Base-by-base conservation (phyloP, 2,888 invertebrate genomes). In the Eueremaeus valkanovi region DNA sequence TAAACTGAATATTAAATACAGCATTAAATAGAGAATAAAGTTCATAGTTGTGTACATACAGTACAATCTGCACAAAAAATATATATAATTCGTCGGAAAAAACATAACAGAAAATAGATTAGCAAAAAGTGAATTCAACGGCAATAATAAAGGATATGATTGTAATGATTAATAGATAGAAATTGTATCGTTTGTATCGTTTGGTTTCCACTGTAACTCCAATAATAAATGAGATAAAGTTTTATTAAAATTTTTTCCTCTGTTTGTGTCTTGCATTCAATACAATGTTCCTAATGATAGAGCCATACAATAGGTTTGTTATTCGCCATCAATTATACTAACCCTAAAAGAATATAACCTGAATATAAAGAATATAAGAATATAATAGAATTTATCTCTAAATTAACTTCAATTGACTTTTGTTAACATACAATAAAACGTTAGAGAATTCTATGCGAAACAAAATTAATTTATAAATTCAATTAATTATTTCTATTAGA, bases 101-200 rank as follows among this genome's bases (percentile, higher is more conserved):
- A 8, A 21, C 8, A 24, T 51, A 51, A 51, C 11, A 27, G 16
- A 58, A 58, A 16, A 58, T 31, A 29, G 2, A 58, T 31, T 58
- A 58, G 2, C 58, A 29, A 58, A 58, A 51, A 58, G 29, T 58
- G 31, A 58, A 58, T 58, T 58, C 58, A 58, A 58, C 29, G 58
- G 18, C 29, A 58, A 58, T 18, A 31, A 21, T 21, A 51, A 51
- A 24, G 21, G 58, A 58, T 16, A 66, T 58, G n/a, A 58, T 66
- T 66, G 9, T 31, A 40, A 33, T 66, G 66, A 66, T 66, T 66
- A 66, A 66, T 66, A 36, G 40, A 36, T 40, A 31, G 36, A 9
- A n/a, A n/a, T n/a, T n/a, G n/a, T n/a, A n/a, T n/a, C n/a, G n/a
- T n/a, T n/a, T 66, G 33, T 66, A 36, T 66, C 66, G 40, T 66